Evolutionary conservation across 1,140 invertebrate genomes (phyloP), one percentile per base, ranked within the genome.

Genomic region (Colletes latitarsis): DNA sequence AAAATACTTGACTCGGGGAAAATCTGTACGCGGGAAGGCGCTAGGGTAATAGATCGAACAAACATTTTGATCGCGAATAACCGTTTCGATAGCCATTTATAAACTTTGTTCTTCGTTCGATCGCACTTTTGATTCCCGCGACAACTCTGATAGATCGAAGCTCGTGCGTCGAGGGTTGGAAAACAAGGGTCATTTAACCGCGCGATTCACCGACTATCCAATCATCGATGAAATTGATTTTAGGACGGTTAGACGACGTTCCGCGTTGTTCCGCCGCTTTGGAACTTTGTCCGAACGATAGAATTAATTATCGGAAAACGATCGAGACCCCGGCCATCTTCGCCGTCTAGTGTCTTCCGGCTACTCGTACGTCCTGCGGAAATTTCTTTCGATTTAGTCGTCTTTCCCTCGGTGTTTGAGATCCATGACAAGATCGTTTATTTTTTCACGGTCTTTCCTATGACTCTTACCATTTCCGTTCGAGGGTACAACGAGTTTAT

Each of bases 401-500:
- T 39, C 46, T 39, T 9, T 19, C 6, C 21, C 4, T 12, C 39
- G 49, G 6, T 1, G 6, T 0, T 15, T 5, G 17, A 5, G 14
- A 14, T 8, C 19, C 9, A 4, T 9, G n/a, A n/a, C 9, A 2
- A 30, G 5, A 6, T 6, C 1, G 17, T 55, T 4, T 19, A 6
- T 66, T 43, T 66, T 15, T 15, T 15, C 19, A n/a, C 4, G 17
- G 12, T 52, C 14, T 17, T 41, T 67, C 43, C 8, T 9, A 15
- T 4, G 6, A n/a, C 39, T 3, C 90, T 94, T 91, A 94, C 94
- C 95, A 97, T 96, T 90, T 97, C 96, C 4, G 92, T 94, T 82
- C 96, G 95, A 1, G 97, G 96, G 89, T 95, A 97, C 55, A 97
- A 94, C 80, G 96, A 97, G 91, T 97, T 97, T 80, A 97, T 95